These are phyloP conservation scores for Tragelaphus scriptus DNA, from an alignment of 2,113 vertebrate species.

Conservation along the genomic window DNA sequence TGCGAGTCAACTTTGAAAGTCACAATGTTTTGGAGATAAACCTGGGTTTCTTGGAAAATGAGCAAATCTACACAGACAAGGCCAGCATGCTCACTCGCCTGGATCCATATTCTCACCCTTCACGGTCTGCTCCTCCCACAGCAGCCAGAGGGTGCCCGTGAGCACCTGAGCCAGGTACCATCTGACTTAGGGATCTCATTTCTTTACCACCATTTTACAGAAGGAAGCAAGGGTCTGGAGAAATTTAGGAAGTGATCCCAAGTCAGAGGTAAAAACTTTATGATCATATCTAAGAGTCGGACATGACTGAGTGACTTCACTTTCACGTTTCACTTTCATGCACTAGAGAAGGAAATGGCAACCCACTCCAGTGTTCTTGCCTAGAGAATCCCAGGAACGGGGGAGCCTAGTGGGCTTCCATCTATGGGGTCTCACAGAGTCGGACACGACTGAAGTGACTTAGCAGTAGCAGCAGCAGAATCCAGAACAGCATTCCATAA, in stretches of 20 bases:
- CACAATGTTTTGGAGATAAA: not conserved
- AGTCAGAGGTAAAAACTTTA: not conserved
- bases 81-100: not conserved
- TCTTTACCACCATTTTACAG: not conserved
- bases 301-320: too few species aligned
- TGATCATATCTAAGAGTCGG: too few species aligned
- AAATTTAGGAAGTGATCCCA: not conserved
- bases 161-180: not conserved
- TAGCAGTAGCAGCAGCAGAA: not conserved
- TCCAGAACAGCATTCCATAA: not conserved
- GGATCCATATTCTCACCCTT: accelerated
- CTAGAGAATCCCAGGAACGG: too few species aligned
- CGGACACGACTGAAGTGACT: too few species aligned
- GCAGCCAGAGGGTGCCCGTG: not conserved
- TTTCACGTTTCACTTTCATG: too few species aligned
- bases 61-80: not conserved
- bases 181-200: not conserved
- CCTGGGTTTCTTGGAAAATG: not conserved
- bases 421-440: too few species aligned
- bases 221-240: not conserved
- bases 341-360: too few species aligned
- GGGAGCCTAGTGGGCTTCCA: too few species aligned
- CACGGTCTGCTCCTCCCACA: accelerated
- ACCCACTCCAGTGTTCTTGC: too few species aligned
- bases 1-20: not conserved